Evolutionary conservation across 2,888 invertebrate species (phyloP), one percentile per base, ranked within the genome.

Genomic region (Linyphia triangularis): DNA sequence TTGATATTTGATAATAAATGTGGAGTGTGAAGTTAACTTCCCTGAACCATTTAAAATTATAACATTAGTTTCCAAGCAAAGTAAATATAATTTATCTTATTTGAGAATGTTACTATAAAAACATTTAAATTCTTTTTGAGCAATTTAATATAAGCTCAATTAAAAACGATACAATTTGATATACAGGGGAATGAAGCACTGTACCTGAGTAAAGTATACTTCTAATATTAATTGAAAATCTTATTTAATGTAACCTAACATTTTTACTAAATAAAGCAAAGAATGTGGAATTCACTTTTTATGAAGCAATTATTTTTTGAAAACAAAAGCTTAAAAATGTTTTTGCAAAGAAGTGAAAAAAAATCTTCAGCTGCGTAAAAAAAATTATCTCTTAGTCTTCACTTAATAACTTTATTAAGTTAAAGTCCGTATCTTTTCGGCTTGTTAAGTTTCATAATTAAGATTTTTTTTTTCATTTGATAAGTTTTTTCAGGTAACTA

Each of bases 401-500:
- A 88, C 75, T 88, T 88, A 82, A 88, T 88, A 88, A 88, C 73
- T 88, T 88, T 88, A 88, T 88, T 88, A 88, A 88, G 86, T 88
- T 88, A 88, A 88, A 88, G 86, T 88, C 73, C 57, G 65, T 65
- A 81, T 88, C 73, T 72, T 78, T 88, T 88, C 86, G 75, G 81
- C 65, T 82, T 88, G 86, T 88, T 88, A 88, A 69, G 33, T 73
- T 73, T 82, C 40, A 61, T 88, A 88, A 88, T 88, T 88, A 88
- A 88, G 86, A 51, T 70, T 72, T 69, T 73, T 79, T 63, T 28
- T 40, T 19, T 43, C 43, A 13, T 43, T 69, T 81, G 59, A 77
- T 69, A 43, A 30, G 43, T 81, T 81, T 79, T 81, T 69, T 19
- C 77, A 63, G 61, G 63, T 61, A 77, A 61, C 61, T 63, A 61